Conservation (phyloP, 2,113 vertebrate species). For the Puntigrus tetrazona region DNA sequence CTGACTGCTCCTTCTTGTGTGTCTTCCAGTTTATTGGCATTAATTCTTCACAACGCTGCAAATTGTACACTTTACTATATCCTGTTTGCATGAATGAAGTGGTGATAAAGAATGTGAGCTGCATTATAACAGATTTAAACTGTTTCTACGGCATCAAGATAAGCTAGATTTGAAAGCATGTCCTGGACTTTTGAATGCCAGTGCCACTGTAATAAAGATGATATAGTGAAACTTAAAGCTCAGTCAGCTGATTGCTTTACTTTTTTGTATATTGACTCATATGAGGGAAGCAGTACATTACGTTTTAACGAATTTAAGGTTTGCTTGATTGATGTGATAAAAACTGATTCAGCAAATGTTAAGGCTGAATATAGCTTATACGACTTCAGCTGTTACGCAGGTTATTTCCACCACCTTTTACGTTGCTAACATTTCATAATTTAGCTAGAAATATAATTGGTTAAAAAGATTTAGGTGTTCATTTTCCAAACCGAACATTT, state of each 20-base stretch:
- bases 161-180: neutral
- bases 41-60: neutral
- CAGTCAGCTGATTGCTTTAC: neutral
- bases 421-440: neutral
- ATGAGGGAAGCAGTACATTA: neutral
- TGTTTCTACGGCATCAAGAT: neutral
- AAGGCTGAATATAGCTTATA: neutral
- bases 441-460: neutral
- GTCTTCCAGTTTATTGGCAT: neutral
- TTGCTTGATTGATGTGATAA: neutral
- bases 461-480: neutral
- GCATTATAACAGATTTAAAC: neutral
- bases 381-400: neutral
- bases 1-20: neutral
- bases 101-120: neutral
- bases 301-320: neutral
- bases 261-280: neutral
- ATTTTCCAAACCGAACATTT: neutral
- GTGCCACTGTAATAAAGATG: neutral
- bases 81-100: neutral
- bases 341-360: neutral
- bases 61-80: neutral
- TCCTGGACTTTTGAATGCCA: neutral
- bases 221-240: neutral
- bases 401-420: neutral